These are phyloP conservation scores for Cardiocondyla obscurior DNA, from an alignment of 1,140 invertebrate species.

Conservation along the genomic window DNA sequence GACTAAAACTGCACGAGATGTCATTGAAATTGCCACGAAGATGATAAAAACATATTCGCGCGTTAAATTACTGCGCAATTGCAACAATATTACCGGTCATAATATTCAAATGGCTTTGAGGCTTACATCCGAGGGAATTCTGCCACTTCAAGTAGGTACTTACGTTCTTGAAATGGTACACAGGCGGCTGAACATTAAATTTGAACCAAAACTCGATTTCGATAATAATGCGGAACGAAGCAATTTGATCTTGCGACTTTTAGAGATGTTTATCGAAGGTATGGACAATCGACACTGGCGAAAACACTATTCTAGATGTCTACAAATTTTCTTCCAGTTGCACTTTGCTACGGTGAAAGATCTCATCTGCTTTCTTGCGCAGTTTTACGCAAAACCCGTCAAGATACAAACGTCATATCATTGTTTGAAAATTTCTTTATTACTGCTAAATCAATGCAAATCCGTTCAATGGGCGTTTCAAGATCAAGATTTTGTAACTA, in stretches of 20 bases:
- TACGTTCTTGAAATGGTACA: slow-evolving; percentile 82
- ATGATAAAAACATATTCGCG: slow-evolving; percentile 74
- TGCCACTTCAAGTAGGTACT: slow-evolving; percentile 80
- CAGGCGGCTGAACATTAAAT: slow-evolving; percentile 76
- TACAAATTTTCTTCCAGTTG: slow-evolving; percentile 80
- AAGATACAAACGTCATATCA: slow-evolving; percentile 75
- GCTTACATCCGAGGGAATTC: slow-evolving; percentile 70
- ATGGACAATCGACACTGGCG: slow-evolving; percentile 66
- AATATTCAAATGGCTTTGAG: slow-evolving; percentile 75
- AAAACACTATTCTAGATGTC: slow-evolving; percentile 78
- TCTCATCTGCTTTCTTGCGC: slow-evolving; percentile 76
- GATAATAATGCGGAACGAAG: slow-evolving; percentile 74
- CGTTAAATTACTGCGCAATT: slow-evolving; percentile 65
- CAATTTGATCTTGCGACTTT: slow-evolving; percentile 73
- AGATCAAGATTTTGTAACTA: slow-evolving; percentile 76
- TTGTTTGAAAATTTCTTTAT: slow-evolving; percentile 72
- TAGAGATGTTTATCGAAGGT: slow-evolving; percentile 79
- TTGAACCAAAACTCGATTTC: slow-evolving; percentile 74
- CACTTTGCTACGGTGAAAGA: slow-evolving; percentile 75
- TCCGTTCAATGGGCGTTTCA: slow-evolving; percentile 73
- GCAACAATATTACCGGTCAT: slow-evolving; percentile 77
- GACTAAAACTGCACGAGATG: slow-evolving; percentile 69
- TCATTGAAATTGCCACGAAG: slow-evolving; percentile 77
- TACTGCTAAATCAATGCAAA: slow-evolving; percentile 69
- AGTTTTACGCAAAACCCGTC: slow-evolving; percentile 78